These are phyloP conservation scores for Labeo catla DNA, from an alignment of 2,113 vertebrate genomes.

Conservation along the genomic window DNA sequence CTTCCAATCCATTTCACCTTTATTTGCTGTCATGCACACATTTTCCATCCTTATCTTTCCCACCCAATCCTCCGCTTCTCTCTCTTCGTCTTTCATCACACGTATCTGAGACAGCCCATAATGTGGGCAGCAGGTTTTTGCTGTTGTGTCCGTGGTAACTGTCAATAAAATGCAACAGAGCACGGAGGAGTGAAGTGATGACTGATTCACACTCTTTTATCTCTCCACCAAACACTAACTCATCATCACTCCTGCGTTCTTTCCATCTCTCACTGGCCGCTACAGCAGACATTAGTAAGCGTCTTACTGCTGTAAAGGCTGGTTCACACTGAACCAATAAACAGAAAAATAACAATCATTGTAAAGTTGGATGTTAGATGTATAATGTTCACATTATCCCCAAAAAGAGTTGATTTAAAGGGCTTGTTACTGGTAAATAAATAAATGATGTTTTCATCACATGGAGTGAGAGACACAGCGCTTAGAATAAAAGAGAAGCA, in stretches of 20 bases:
- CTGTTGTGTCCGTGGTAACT: slow-evolving; percentile 24
- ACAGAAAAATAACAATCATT: background rate
- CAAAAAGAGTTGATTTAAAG: background rate
- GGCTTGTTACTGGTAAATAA: background rate
- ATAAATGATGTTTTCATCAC: background rate
- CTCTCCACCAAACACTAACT: slow-evolving; percentile 2
- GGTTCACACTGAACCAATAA: background rate
- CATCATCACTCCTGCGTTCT: slow-evolving; percentile 4
- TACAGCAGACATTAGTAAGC: background rate
- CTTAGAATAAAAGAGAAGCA: background rate
- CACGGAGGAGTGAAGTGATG: slow-evolving; percentile 30
- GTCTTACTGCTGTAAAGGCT: background rate
- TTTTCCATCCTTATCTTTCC: slow-evolving; percentile 18
- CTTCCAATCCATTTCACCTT: slow-evolving; percentile 23
- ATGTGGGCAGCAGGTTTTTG: slow-evolving; percentile 26
- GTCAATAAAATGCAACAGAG: slow-evolving; percentile 37
- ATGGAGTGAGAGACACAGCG: background rate
- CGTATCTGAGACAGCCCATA: slow-evolving; percentile 23
- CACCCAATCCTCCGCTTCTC: background rate
- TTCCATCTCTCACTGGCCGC: background rate
- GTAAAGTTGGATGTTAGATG: background rate
- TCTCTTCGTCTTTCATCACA: slow-evolving; percentile 4
- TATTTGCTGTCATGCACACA: background rate
- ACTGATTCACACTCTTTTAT: slow-evolving; percentile 44
- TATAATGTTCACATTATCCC: background rate